A percentile compares a stretch with the other conserved stretches of the same genome.
Conservation (phyloP, 1,140 invertebrate genomes). For the Drosophila lini region DNA sequence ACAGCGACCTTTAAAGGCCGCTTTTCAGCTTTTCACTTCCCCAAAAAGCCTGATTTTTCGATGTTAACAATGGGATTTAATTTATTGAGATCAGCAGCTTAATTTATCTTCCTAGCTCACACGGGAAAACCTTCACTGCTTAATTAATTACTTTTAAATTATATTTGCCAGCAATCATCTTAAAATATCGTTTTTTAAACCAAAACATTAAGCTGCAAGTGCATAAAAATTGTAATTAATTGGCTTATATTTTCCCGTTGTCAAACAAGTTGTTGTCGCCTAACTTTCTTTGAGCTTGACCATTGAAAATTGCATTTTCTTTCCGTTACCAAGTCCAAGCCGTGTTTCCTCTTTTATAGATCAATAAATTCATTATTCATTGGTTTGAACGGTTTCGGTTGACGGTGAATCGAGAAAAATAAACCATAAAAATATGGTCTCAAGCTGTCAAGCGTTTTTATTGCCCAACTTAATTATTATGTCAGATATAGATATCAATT, state of each 20-base stretch:
- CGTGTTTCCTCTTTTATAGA: slow-evolving; percentile 17
- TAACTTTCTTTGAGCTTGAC: slow-evolving; percentile 31
- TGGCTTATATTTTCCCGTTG: slow-evolving; percentile 32
- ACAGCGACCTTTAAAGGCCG: slow-evolving; percentile 53
- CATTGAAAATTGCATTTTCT: slow-evolving; percentile 34
- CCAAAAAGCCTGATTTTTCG: slow-evolving; percentile 8
- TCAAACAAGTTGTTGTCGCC: slow-evolving; percentile 40
- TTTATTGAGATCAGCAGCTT: neutral
- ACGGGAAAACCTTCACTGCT: neutral
- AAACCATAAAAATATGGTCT: slow-evolving; percentile 16
- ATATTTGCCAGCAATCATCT: slow-evolving; percentile 11
- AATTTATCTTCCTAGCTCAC: slow-evolving; percentile 3
- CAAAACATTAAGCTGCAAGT: slow-evolving; percentile 9
- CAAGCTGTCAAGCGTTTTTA: slow-evolving; percentile 23
- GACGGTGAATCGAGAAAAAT: slow-evolving; percentile 1
- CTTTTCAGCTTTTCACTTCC: slow-evolving; percentile 22
- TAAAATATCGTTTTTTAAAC: slow-evolving; percentile 17
- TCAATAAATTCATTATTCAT: slow-evolving; percentile 45
- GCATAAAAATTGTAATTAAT: slow-evolving; percentile 14
- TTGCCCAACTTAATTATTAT: slow-evolving; percentile 28
- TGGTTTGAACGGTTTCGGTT: slow-evolving; percentile 2
- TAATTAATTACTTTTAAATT: slow-evolving; percentile 1
- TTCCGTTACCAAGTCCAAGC: neutral
- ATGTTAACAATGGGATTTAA: slow-evolving; percentile 16
- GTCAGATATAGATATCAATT: slow-evolving; percentile 23